These are phyloP conservation scores for Tachyglossus aculeatus DNA, from an alignment of 2,797 vertebrate genomes.

Conservation along the genomic window DNA sequence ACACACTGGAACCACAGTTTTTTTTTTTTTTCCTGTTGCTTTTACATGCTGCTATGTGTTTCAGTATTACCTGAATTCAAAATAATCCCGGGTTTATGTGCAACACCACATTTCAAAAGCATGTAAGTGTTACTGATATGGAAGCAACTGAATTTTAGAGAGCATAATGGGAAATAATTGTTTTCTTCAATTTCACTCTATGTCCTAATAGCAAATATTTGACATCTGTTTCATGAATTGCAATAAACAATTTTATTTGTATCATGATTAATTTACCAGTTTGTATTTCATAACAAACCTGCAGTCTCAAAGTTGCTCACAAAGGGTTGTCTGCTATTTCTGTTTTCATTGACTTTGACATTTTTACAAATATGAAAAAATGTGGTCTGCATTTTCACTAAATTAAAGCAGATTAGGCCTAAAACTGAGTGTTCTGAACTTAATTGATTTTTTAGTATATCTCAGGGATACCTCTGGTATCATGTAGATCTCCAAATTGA, in stretches of 20 bases:
- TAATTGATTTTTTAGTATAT: slow-evolving; percentile 56
- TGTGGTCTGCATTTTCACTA: slow-evolving; percentile 16
- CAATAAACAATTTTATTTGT: neutral
- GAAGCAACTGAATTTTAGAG: neutral
- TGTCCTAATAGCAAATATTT: neutral
- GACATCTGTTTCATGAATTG: slow-evolving; percentile 11
- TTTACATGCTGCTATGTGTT: rapidly evolving
- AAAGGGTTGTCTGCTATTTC: slow-evolving; percentile 9
- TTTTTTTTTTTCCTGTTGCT: neutral
- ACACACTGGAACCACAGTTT: too few relatives aligned
- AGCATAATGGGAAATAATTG: neutral
- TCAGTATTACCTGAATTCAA: neutral
- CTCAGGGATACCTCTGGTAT: neutral
- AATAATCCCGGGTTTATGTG: neutral
- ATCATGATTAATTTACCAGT: slow-evolving; percentile 22
- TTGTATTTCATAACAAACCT: slow-evolving; percentile 26
- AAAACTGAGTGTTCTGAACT: slow-evolving; percentile 28
- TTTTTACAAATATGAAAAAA: slow-evolving; percentile 42
- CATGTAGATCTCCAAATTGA: slow-evolving; percentile 29
- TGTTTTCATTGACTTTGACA: slow-evolving; percentile 26
- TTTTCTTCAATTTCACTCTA: neutral
- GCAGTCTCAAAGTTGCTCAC: neutral
- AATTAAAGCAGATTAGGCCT: slow-evolving; percentile 48
- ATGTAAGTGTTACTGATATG: neutral
- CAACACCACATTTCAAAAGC: neutral